Evolutionary conservation across 2,888 invertebrate species (phyloP).

Genomic region (Caenorhabditis panamensis): DNA sequence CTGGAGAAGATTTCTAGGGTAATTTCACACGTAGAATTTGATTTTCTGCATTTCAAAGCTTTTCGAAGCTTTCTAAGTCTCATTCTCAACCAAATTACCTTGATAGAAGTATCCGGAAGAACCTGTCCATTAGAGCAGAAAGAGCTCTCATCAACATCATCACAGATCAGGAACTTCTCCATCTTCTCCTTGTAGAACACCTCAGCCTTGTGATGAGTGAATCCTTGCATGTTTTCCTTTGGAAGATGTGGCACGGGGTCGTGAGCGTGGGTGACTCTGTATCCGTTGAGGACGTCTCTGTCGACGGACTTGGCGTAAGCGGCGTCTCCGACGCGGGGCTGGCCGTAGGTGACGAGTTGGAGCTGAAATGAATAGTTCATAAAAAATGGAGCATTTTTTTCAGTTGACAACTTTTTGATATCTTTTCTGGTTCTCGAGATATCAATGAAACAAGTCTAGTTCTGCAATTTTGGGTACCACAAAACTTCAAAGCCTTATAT

Average conservation of each 20-base stretch:
- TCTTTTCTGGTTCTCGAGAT: no score
- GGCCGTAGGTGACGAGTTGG: constrained; percentile 71
- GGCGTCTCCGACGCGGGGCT: constrained; percentile 73
- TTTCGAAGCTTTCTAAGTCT: no score
- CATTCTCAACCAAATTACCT: constrained; percentile 4
- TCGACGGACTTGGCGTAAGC: constrained; percentile 69
- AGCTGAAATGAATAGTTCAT: no score
- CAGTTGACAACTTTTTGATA: no score
- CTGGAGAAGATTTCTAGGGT: no score
- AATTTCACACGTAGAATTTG: no score
- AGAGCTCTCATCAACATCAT: constrained; percentile 68
- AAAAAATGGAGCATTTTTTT: no score
- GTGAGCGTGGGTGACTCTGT: constrained; percentile 68
- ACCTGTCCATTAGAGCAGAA: constrained; percentile 71
- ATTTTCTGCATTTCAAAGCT: no score
- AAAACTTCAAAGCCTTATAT: no score
- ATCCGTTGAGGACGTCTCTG: constrained; percentile 63
- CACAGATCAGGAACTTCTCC: constrained; percentile 66
- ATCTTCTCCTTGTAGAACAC: constrained; percentile 73
- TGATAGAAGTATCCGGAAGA: constrained; percentile 62
- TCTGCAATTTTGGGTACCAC: no score
- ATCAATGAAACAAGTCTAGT: no score
- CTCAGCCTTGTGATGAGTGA: constrained; percentile 71
- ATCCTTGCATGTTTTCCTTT: constrained; percentile 67
- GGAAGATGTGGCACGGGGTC: constrained; percentile 73